These are phyloP conservation scores for Helobdella robusta DNA, from an alignment of 2,888 invertebrate species.

Conservation along the genomic window DNA sequence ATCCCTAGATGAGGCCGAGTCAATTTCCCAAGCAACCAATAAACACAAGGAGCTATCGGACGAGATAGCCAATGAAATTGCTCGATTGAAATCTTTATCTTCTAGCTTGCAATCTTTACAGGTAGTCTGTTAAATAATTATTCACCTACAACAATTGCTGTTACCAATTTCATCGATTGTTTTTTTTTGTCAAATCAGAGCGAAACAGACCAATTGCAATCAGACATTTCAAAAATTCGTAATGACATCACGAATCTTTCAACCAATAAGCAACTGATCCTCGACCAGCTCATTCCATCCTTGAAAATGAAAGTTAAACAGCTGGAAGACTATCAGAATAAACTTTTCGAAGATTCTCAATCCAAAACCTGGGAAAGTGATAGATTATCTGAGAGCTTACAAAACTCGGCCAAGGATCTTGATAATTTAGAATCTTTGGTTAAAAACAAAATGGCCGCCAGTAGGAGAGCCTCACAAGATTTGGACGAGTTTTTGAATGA, in stretches of 20 bases:
- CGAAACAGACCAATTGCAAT: slow-evolving; percentile 4
- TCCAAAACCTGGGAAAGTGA: slow-evolving; percentile 10
- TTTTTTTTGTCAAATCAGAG: neutral
- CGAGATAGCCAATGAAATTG: slow-evolving; percentile 1
- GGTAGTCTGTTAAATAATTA: no score
- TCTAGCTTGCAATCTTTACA: slow-evolving; percentile 12
- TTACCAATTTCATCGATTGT: no score
- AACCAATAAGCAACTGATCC: neutral
- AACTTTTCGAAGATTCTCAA: no score
- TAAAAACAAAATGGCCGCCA: slow-evolving; percentile 4
- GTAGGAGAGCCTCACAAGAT: neutral
- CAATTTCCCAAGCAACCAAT: neutral
- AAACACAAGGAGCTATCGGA: neutral
- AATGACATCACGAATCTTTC: neutral
- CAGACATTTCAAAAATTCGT: neutral
- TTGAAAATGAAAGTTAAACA: slow-evolving; percentile 6
- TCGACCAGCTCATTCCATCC: slow-evolving; percentile 3
- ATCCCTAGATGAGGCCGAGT: slow-evolving; percentile 8
- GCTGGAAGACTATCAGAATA: no score
- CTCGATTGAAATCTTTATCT: slow-evolving; percentile 3
- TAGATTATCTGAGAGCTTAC: neutral
- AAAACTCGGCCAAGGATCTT: neutral
- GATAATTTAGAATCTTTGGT: slow-evolving; percentile 5
- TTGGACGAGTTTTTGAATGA: slow-evolving; percentile 3
- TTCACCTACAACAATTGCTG: no score